Evolutionary conservation across 2,113 vertebrate genomes (phyloP), one percentile per base, ranked within the genome.

Genomic region (Capreolus pygargus): DNA sequence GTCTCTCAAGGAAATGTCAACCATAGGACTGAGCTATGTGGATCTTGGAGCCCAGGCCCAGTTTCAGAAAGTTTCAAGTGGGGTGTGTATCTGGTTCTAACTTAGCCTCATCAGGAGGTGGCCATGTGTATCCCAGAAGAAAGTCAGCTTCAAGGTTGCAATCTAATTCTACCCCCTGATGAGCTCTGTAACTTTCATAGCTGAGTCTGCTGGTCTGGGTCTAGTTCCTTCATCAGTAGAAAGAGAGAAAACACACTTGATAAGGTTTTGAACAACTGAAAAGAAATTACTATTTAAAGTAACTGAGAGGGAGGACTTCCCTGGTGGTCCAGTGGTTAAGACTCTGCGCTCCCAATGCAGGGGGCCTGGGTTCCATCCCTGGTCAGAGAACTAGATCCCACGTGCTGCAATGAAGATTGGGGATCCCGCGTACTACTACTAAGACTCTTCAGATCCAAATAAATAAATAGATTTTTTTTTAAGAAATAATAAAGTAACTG

Each of bases 391-490:
- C 39, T 76, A 43, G 70, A 7, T 43, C 12, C 23, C 36, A 43
- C 36, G 27, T 43, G 23, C 21, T 43, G 17, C 36, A 25, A 43
- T 27, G 70, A 76, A 76, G 70, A 43, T 12, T 76, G 70, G 14
- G 12, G 39, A 76, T 27, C 36, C 36, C 1, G 0, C 0, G 0
- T 76, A 27, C 11, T 76, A 19, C 70, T 43, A 43, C 36, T 14
- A 27, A 76, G 36, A 76, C 70, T 12, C 36, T 14, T 9, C 36
- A 43, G 70, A 15, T 25, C 23, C 23, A 76, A 76, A 76, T 76
- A 76, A 76, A 76, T 43, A 43, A 43, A 43, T 27, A 76, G 11
- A 70, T 36, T 2, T 13, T 50, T 43, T 74, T 43, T 2, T 1
- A 76, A 70, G n/a, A 70, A 76, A 76, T 43, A 76, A 43, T 76